These are phyloP conservation scores for Zaprionus davidi DNA, from an alignment of 1,140 invertebrate species.

Conservation along the genomic window DNA sequence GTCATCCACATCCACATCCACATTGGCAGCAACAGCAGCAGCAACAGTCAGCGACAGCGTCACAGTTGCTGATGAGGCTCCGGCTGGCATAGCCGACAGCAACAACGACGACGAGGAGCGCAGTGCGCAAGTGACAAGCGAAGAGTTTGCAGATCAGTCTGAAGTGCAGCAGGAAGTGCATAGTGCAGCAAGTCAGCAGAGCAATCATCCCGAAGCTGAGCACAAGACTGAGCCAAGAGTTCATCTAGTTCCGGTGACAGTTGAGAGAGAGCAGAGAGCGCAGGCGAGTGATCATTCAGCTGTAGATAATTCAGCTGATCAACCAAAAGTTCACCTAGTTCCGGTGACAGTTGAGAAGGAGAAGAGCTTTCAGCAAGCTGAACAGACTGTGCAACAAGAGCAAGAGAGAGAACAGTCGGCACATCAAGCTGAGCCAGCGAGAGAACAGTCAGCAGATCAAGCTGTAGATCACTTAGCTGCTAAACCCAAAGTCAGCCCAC, in stretches of 20 bases:
- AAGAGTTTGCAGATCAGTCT: conserved; percentile 7
- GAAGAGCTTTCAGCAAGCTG: neutral
- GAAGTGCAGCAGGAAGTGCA: neutral
- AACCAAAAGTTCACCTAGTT: too few relatives aligned
- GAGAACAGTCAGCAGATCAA: neutral
- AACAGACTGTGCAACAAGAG: too few relatives aligned
- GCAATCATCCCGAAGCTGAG: neutral
- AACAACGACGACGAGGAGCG: neutral
- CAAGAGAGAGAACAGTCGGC: too few relatives aligned
- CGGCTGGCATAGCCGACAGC: conserved; percentile 28
- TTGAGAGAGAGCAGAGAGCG: neutral
- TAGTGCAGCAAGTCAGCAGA: neutral
- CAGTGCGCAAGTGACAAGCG: neutral
- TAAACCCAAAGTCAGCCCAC: too few relatives aligned
- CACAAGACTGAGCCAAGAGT: conserved; percentile 1
- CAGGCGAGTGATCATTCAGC: neutral
- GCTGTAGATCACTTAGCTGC: neutral
- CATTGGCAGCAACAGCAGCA: conserved; percentile 41
- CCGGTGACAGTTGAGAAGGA: too few relatives aligned
- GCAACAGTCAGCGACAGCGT: conserved; percentile 21
- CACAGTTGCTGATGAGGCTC: conserved; percentile 32
- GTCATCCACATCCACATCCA: conserved; percentile 1
- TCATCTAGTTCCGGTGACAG: conserved; percentile 8
- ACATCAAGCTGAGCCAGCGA: neutral
- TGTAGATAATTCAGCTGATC: too few relatives aligned